These are phyloP conservation scores for human DNA, from an alignment of 2,113 vertebrate genomes.

Conservation along the genomic window DNA sequence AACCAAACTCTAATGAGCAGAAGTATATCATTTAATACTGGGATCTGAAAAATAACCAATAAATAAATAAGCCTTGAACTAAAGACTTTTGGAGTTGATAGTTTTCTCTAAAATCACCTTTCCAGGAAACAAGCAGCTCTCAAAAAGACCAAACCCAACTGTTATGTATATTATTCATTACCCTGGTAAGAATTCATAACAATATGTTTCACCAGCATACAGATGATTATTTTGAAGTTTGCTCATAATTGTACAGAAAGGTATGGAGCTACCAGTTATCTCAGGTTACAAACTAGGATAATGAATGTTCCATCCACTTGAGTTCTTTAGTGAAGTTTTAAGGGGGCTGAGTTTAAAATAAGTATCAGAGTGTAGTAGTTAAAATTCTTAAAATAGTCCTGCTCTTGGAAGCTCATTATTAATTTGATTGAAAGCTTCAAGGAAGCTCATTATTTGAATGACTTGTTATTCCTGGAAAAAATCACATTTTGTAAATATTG, in stretches of 20 bases:
- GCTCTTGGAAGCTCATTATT: neutral
- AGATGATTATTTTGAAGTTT: neutral
- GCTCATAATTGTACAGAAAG: neutral
- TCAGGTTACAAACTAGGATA: neutral
- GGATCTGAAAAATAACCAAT: neutral
- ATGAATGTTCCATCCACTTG: neutral
- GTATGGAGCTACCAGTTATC: neutral
- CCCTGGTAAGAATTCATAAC: neutral
- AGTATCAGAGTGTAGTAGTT: neutral
- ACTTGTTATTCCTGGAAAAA: neutral
- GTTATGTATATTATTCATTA: neutral
- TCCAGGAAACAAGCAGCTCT: neutral
- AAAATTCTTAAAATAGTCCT: neutral
- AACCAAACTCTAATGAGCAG: neutral
- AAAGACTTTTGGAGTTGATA: neutral
- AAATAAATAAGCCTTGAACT: neutral
- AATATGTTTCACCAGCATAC: neutral
- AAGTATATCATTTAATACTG: neutral
- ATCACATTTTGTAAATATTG: neutral
- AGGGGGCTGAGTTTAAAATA: neutral
- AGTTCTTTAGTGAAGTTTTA: neutral
- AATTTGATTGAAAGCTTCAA: neutral
- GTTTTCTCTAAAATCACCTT: neutral
- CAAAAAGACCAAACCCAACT: neutral
- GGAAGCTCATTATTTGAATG: neutral